These are phyloP conservation scores for Cercopithecus mona DNA, from an alignment of 2,113 vertebrate genomes.

Conservation along the genomic window DNA sequence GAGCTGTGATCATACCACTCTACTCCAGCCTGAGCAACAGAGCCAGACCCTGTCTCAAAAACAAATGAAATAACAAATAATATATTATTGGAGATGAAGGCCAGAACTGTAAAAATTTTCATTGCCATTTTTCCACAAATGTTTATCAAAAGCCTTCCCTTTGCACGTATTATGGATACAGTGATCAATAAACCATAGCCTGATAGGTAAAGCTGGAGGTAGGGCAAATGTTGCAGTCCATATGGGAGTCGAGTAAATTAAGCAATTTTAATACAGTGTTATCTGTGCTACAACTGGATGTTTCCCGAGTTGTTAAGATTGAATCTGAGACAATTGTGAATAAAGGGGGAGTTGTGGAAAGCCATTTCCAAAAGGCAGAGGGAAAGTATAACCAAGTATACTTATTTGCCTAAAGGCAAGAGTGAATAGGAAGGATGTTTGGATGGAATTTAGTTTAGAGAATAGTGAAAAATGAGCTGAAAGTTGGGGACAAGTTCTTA, in stretches of 20 bases:
- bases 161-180: neutral
- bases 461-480: neutral
- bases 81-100: neutral
- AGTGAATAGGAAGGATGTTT: neutral
- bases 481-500: neutral
- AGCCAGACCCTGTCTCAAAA: no score
- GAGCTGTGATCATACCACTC: no score
- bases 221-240: neutral
- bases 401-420: neutral
- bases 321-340: neutral
- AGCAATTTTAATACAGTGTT: neutral
- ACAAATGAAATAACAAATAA: no score
- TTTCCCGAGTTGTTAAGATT: neutral
- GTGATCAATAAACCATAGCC: neutral
- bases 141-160: neutral
- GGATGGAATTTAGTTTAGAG: constrained; percentile 13
- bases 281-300: neutral
- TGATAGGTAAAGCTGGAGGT: neutral
- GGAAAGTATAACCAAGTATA: neutral
- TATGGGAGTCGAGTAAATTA: neutral
- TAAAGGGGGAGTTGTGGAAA: neutral
- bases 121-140: neutral
- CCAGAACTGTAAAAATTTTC: neutral
- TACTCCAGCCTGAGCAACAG: no score
- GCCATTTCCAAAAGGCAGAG: neutral